Evolutionary conservation across 2,113 vertebrate species (phyloP).

Genomic region (Dicaeum eximium): DNA sequence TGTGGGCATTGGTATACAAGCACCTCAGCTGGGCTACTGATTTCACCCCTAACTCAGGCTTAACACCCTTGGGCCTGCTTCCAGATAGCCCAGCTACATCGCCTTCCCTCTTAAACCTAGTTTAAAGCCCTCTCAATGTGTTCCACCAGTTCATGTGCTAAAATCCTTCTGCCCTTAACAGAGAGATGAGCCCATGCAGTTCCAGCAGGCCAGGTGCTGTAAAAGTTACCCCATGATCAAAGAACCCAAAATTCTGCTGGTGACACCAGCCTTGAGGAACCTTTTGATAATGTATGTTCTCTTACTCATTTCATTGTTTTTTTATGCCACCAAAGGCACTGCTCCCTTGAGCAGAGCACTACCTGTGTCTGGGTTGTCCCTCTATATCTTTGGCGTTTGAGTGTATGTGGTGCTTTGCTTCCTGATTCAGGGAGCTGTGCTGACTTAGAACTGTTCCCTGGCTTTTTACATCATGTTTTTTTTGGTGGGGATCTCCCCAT

Average conservation of each 20-base stretch:
- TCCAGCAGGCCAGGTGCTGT: too few relatives aligned
- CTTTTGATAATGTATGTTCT: neutral
- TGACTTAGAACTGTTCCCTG: neutral
- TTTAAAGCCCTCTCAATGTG: neutral
- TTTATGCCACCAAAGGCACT: neutral
- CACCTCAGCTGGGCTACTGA: neutral
- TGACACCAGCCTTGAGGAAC: neutral
- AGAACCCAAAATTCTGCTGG: neutral
- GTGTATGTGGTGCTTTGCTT: neutral
- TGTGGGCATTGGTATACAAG: fast-evolving
- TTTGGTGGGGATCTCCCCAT: neutral
- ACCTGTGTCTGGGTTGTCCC: neutral
- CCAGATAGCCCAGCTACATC: neutral
- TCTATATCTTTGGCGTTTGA: neutral
- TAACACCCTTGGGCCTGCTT: neutral
- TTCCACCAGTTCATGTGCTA: neutral
- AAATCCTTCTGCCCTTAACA: neutral
- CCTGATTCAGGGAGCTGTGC: neutral
- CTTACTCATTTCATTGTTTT: neutral
- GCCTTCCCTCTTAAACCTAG: neutral
- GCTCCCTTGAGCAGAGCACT: neutral
- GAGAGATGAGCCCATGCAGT: neutral
- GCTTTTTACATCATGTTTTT: neutral
- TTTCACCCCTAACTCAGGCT: neutral
- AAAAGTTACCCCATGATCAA: neutral